A percentile compares a stretch with the other conserved stretches of the same genome.
Conservation (phyloP, 2,888 invertebrate genomes). For the Chrysina gloriosa region DNA sequence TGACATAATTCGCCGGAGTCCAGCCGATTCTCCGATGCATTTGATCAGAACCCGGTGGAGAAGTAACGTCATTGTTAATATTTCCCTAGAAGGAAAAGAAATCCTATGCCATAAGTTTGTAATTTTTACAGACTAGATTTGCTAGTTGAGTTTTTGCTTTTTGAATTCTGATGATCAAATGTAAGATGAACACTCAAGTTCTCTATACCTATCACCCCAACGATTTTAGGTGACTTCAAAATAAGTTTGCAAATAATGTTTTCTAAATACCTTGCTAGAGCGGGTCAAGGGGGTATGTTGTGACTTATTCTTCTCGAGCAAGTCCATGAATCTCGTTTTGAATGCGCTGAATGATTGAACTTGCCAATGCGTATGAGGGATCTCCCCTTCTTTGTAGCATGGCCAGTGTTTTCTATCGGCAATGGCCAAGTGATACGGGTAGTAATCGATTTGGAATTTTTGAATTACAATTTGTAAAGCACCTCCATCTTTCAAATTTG, state of each 20-base stretch:
- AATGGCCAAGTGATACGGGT: conserved; percentile 95
- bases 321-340: conserved; percentile 79
- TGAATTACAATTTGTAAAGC: conserved; percentile 92
- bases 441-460: conserved; percentile 91
- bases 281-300: conserved; percentile 68
- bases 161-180: too few species aligned
- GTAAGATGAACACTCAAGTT: too few species aligned
- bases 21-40: conserved; percentile 18
- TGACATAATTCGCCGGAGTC: conserved; percentile 66
- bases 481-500: conserved; percentile 88
- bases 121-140: too few species aligned
- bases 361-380: conserved; percentile 87
- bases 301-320: conserved; percentile 73
- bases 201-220: too few species aligned
- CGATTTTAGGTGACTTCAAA: too few species aligned
- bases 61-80: conserved; percentile 18
- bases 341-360: conserved; percentile 86
- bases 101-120: too few species aligned
- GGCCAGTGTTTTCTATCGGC: conserved; percentile 92
- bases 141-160: too few species aligned
- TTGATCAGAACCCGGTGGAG: conserved; percentile 35
- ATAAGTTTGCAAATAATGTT: neutral
- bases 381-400: conserved; percentile 81
- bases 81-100: too few species aligned
- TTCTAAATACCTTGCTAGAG: conserved; percentile 52